Percentiles rank a stretch among this genome's conserved stretches.
phyloP scores from a whole-genome alignment of 1,140 invertebrate species.

The Plectus sambesii region DNA sequence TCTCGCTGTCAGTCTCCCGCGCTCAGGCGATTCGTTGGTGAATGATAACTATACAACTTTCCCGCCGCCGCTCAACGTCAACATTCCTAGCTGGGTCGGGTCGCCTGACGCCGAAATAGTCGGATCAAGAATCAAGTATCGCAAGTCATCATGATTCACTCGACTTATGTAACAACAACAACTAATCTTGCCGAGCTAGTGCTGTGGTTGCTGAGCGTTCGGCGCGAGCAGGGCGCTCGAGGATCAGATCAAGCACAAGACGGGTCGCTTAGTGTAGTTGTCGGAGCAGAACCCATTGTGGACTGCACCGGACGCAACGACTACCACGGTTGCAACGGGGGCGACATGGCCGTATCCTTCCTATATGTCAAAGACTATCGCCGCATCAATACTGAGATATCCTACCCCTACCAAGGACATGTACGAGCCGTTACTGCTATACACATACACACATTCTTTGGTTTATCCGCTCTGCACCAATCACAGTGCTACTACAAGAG shows the following conservation, averaged over 20 bases:
- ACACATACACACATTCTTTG: neutral
- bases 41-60: slow-evolving; percentile 5
- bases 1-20: slow-evolving; percentile 37
- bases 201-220: slow-evolving; percentile 90
- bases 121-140: slow-evolving; percentile 78
- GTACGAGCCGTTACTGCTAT: too few relatives aligned
- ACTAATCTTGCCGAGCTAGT: slow-evolving; percentile 51
- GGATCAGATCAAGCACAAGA: slow-evolving; percentile 80
- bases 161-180: too few relatives aligned
- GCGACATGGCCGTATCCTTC: slow-evolving; percentile 78
- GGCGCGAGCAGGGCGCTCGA: slow-evolving; percentile 85
- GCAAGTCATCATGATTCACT: too few relatives aligned
- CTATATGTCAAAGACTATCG: slow-evolving; percentile 72
- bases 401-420: slow-evolving; percentile 73
- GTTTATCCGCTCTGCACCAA: too few relatives aligned
- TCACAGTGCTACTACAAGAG: slow-evolving; percentile 59
- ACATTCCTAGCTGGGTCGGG: slow-evolving; percentile 56
- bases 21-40: slow-evolving; percentile 20
- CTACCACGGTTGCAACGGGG: slow-evolving; percentile 89
- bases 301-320: slow-evolving; percentile 81
- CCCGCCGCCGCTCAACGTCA: slow-evolving; percentile 14
- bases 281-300: slow-evolving; percentile 93
- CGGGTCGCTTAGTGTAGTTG: slow-evolving; percentile 69
- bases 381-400: slow-evolving; percentile 77
- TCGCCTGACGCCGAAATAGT: slow-evolving; percentile 75